Evolutionary conservation across 2,113 vertebrate species (phyloP).

Genomic region (Mixornis gularis): DNA sequence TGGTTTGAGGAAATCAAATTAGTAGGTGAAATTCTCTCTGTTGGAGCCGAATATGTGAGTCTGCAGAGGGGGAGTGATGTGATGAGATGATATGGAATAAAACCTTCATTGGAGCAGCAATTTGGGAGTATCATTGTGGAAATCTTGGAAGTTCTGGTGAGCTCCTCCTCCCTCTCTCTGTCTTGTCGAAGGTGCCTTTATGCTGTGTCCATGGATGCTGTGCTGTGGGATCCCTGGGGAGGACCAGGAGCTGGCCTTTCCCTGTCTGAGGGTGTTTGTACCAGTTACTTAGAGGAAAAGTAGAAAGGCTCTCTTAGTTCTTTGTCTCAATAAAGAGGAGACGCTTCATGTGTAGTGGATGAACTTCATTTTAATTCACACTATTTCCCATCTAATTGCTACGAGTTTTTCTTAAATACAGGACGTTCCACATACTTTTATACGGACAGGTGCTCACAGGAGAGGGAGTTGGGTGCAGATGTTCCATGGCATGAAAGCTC

Average conservation of each 20-base stretch:
- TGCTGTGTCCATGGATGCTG: fast-evolving
- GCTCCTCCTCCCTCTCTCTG: background rate
- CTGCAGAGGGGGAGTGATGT: background rate
- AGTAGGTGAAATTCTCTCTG: background rate
- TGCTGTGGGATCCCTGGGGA: background rate
- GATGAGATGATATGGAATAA: background rate
- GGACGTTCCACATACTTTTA: fast-evolving
- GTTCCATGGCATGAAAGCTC: fast-evolving
- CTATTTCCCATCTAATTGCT: background rate
- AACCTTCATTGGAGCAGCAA: background rate
- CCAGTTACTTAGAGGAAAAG: background rate
- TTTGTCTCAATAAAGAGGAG: background rate
- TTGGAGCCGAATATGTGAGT: background rate
- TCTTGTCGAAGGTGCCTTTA: background rate
- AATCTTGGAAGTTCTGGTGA: background rate
- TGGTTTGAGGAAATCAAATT: background rate
- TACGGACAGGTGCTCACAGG: fast-evolving
- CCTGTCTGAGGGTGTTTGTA: fast-evolving
- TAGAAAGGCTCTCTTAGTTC: background rate
- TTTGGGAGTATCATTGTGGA: background rate
- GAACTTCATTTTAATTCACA: background rate
- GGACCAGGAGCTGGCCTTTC: background rate
- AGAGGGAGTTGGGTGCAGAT: background rate
- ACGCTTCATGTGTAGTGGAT: background rate
- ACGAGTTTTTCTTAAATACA: background rate